Evolutionary conservation across 2,113 vertebrate genomes (phyloP), one percentile per base, ranked within the genome.

Genomic region (Amblyornis subalaris): DNA sequence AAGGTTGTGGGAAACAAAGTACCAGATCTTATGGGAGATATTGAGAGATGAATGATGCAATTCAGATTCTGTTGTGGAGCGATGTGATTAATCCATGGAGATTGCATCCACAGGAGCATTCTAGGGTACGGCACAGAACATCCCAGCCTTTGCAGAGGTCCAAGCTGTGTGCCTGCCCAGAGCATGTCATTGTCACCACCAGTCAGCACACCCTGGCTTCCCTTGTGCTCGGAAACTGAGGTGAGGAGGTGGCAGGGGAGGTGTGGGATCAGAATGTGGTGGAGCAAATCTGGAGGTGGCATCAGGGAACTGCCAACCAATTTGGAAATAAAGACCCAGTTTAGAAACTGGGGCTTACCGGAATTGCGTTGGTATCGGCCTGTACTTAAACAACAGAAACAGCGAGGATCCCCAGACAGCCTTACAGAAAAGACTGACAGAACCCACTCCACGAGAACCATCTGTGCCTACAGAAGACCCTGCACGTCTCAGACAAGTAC

Each of bases 331-430:
- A 15, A 64, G 61, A n/a, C 12, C 36, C 3, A 6, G 12, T 22
- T 69, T 54, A 78, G 48, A 90, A 81, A 48, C 45, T 10, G 17
- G 29, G 20, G 9, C 53, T 86, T 64, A 12, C 38, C 78, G 42
- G 19, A 72, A 9, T 48, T 40, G 8, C 18, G 9, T 78, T 0
- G 0, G 3, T 47, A 45, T 36, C 0, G 0, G 9, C 53, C 75
- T 62, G n/a, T 23, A 33, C 60, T 67, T 22, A 6, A 54, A 44
- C 1, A 0, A 14, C 16, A 0, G 0, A 86, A 57, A 14, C 45
- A 53, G 12, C 5, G 38, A 2, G 1, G 31, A 29, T 45, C 28
- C 53, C 47, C 28, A 85, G n/a, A 64, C 78, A 81, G 26, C 16
- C 40, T 81, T 45, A 36, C 24, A 31, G 38, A 82, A 70, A 60